Conservation (phyloP, 2,797 vertebrate species). For the Cossypha caffra region DNA sequence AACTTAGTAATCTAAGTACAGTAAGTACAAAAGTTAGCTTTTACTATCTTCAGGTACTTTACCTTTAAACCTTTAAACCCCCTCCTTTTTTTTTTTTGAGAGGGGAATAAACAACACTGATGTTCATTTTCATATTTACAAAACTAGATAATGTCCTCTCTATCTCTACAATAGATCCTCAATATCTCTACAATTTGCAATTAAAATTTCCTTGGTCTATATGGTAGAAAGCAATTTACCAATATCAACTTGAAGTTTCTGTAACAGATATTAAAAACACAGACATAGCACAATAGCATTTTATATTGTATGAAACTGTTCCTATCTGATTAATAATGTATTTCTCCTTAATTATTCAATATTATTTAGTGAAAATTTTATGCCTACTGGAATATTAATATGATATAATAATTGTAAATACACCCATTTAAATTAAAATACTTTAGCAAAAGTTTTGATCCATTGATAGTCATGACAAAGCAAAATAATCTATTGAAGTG, state of each 20-base stretch:
- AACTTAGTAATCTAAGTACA: not conserved
- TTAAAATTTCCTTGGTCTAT: slow-evolving; percentile 9
- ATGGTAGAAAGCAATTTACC: not conserved
- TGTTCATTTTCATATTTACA: not conserved
- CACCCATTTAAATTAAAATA: slow-evolving; percentile 73
- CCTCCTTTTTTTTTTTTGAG: not conserved
- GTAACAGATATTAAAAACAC: slow-evolving; percentile 21
- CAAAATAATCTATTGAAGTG: slow-evolving; percentile 1
- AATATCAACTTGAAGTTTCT: slow-evolving; percentile 19
- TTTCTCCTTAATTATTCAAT: slow-evolving; percentile 74
- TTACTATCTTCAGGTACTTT: not conserved
- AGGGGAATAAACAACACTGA: not conserved
- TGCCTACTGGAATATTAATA: slow-evolving; percentile 69
- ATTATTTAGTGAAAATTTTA: slow-evolving; percentile 73
- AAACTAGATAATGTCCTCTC: not conserved
- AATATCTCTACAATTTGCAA: not conserved
- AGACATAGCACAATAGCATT: slow-evolving; percentile 2
- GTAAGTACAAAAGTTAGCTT: not conserved
- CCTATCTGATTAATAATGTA: slow-evolving; percentile 77
- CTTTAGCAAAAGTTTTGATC: slow-evolving; percentile 39
- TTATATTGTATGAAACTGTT: slow-evolving; percentile 33
- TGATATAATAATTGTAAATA: slow-evolving; percentile 71
- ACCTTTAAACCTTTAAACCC: not conserved
- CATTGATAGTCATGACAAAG: not conserved
- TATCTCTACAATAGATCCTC: not conserved